Conservation (phyloP, 1,140 invertebrate species). For the Trichogramma pretiosum region DNA sequence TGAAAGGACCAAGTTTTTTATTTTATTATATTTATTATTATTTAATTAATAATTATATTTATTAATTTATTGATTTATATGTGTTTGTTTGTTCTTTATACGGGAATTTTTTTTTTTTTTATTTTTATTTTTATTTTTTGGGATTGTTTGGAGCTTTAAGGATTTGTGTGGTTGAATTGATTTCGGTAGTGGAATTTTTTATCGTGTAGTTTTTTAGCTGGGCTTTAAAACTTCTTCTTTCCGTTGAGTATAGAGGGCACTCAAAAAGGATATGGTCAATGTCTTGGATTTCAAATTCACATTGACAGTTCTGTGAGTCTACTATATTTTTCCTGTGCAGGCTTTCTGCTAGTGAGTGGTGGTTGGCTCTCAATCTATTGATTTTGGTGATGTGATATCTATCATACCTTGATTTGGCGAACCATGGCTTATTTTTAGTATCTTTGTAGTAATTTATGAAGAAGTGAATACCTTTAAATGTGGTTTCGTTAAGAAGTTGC, state of each 20-base stretch:
- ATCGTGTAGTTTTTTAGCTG: background rate
- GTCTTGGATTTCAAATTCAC: background rate
- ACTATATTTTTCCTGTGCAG: conserved; percentile 8
- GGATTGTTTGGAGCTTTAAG: background rate
- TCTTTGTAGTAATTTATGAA: background rate
- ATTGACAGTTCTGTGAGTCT: background rate
- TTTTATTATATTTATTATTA: too few relatives aligned
- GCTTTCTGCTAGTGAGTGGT: background rate
- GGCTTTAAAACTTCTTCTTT: background rate
- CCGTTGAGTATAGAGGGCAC: background rate
- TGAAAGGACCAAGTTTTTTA: too few relatives aligned
- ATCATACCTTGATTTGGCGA: too few relatives aligned
- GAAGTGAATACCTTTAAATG: background rate
- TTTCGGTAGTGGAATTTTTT: background rate
- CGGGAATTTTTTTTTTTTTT: background rate
- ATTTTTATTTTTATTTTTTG: too few relatives aligned
- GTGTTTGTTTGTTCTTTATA: background rate
- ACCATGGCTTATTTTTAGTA: conserved; percentile 4
- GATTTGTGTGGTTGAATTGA: background rate
- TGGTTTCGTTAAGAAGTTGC: background rate
- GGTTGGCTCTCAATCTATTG: conserved; percentile 2
- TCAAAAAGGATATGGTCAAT: background rate
- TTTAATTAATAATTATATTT: background rate
- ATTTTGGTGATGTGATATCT: background rate
- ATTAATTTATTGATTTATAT: background rate